These are phyloP conservation scores for Cryptocephalus moraei DNA, from an alignment of 2,888 invertebrate species.

Conservation along the genomic window DNA sequence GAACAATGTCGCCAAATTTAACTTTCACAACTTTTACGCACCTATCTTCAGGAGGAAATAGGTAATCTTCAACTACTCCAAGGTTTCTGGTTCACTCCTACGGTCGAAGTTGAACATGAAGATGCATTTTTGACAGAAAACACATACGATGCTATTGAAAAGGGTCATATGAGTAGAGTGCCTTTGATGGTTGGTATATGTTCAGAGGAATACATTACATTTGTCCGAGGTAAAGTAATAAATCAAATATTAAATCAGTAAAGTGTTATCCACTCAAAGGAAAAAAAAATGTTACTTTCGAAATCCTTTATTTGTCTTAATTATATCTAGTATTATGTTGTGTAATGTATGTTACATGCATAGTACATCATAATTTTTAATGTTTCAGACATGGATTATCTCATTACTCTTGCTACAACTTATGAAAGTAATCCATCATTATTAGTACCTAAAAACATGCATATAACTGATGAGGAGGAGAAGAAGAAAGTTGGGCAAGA, in stretches of 20 bases:
- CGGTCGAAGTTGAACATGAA: conserved; percentile 15
- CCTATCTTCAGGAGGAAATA: conserved; percentile 8
- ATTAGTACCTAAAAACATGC: conserved; percentile 3
- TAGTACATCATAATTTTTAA: too few species aligned
- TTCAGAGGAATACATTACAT: conserved; percentile 13
- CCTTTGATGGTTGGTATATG: conserved; percentile 17
- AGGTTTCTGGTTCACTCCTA: conserved; percentile 16
- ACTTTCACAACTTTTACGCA: background rate
- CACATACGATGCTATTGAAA: conserved; percentile 13
- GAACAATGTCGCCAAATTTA: background rate
- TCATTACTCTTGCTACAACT: background rate
- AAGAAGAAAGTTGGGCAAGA: background rate
- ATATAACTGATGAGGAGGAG: conserved; percentile 1
- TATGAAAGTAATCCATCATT: conserved; percentile 1
- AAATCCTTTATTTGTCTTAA: too few species aligned
- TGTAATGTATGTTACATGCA: too few species aligned
- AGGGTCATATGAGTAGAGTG: conserved; percentile 14
- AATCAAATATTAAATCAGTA: too few species aligned
- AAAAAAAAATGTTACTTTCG: too few species aligned
- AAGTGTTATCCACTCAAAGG: too few species aligned
- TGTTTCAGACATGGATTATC: background rate
- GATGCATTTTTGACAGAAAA: conserved; percentile 16
- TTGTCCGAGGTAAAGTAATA: conserved; percentile 6
- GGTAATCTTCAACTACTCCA: conserved; percentile 16
- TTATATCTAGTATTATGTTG: too few species aligned